These are phyloP conservation scores for Lanius ludovicianus DNA, from an alignment of 2,113 vertebrate genomes.

Conservation along the genomic window DNA sequence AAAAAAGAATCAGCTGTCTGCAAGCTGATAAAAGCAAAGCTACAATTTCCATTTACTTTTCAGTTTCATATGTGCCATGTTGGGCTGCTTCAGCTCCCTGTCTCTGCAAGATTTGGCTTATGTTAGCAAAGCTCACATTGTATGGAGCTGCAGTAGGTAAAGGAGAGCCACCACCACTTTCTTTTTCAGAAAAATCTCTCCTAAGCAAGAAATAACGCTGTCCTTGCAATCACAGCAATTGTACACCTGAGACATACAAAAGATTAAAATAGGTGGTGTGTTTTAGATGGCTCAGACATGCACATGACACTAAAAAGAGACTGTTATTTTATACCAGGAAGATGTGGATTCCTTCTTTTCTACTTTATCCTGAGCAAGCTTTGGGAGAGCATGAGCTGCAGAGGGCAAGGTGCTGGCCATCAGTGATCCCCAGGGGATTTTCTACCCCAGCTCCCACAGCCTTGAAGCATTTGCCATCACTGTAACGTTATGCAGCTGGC, in stretches of 20 bases:
- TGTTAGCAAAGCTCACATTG: not conserved
- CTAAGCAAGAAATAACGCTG: not conserved
- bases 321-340: not conserved
- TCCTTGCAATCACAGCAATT: not conserved
- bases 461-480: not conserved
- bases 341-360: not conserved
- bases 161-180: not conserved
- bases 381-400: not conserved
- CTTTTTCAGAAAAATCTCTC: not conserved
- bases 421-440: not conserved
- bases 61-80: not conserved
- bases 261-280: not conserved
- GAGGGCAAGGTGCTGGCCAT: not conserved
- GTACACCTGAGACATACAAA: not conserved
- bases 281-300: not conserved
- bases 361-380: not conserved
- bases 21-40: slow-evolving; percentile 25
- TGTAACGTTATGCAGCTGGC: not conserved
- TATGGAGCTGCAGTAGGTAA: not conserved
- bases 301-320: not conserved
- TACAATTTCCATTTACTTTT: slow-evolving; percentile 41
- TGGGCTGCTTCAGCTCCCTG: slow-evolving; percentile 1
- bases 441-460: not conserved
- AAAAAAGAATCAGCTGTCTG: slow-evolving; percentile 23
- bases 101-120: slow-evolving; percentile 6